A percentile compares a stretch with the other conserved stretches of the same genome.
These are phyloP conservation scores for Zapus hudsonius DNA, from an alignment of 2,113 vertebrate species.

Conservation along the genomic window DNA sequence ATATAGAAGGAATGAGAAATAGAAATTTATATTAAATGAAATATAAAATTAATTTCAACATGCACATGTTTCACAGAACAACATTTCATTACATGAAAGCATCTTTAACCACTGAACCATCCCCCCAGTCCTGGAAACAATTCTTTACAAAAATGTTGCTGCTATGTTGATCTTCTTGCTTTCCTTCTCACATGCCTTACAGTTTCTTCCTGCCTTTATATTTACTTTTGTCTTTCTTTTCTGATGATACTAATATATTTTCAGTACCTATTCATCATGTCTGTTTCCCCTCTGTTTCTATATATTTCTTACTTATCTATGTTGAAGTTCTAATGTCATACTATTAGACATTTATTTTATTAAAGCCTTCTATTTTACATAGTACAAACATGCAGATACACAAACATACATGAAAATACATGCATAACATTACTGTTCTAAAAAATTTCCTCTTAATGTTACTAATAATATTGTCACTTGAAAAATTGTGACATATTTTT, in stretches of 20 bases:
- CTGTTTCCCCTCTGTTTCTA: not conserved
- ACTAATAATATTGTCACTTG: not conserved
- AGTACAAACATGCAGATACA: not conserved
- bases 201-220: not conserved
- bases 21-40: constrained; percentile 30
- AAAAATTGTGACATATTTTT: not conserved
- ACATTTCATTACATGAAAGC: not conserved
- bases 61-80: constrained; percentile 6
- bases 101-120: too few relatives aligned
- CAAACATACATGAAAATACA: not conserved
- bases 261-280: not conserved
- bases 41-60: not conserved
- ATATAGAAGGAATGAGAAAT: not conserved
- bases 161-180: not conserved
- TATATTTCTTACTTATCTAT: not conserved
- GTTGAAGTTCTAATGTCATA: not conserved
- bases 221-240: not conserved
- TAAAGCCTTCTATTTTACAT: not conserved
- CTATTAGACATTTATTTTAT: not conserved
- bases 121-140: too few relatives aligned
- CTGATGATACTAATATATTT: not conserved
- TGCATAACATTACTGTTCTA: not conserved
- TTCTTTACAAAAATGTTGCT: not conserved
- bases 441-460: not conserved
- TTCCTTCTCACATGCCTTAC: not conserved